Percentiles rank a stretch among this genome's conserved stretches.
Evolutionary conservation across 2,888 invertebrate species (phyloP).

Genomic region (Sclerodermus sp.): DNA sequence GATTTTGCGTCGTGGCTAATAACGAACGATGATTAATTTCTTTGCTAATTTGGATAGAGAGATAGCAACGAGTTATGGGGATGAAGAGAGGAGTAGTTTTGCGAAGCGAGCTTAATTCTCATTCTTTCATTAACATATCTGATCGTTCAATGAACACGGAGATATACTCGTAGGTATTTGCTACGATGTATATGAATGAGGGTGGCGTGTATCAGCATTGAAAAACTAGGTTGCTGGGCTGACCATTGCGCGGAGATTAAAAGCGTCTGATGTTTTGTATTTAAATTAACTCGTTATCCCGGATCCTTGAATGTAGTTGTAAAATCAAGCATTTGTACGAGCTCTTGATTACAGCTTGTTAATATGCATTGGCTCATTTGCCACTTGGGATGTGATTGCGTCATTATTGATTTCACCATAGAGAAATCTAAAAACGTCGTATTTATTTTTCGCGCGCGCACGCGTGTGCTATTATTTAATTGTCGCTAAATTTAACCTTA

Average conservation of each 20-base stretch:
- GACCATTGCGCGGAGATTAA: constrained; percentile 30
- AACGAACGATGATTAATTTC: constrained; percentile 8
- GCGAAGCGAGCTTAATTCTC: constrained; percentile 16
- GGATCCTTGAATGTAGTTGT: constrained; percentile 24
- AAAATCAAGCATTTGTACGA: constrained; percentile 19
- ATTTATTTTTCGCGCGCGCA: too few species aligned
- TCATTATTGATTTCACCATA: constrained; percentile 1
- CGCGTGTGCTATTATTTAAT: too few species aligned
- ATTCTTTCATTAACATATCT: constrained; percentile 29
- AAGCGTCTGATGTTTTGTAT: constrained; percentile 37
- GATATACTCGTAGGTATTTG: constrained; percentile 28
- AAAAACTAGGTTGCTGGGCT: constrained; percentile 31
- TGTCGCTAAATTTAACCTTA: too few species aligned
- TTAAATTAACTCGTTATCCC: constrained; percentile 36
- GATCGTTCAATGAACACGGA: constrained; percentile 32
- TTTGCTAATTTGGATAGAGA: neutral
- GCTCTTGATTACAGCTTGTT: constrained; percentile 8
- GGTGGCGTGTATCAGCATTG: constrained; percentile 30
- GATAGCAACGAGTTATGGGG: neutral
- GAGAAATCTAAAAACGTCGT: too few species aligned
- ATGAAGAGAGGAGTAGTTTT: constrained; percentile 3
- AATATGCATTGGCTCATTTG: constrained; percentile 4
- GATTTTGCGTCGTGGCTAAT: constrained; percentile 11
- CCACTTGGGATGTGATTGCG: neutral
- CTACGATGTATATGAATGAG: constrained; percentile 32